Percentiles rank a stretch among this genome's conserved stretches.
Evolutionary conservation across 2,888 invertebrate genomes (phyloP).

Genomic region (Thymelicus lineola): DNA sequence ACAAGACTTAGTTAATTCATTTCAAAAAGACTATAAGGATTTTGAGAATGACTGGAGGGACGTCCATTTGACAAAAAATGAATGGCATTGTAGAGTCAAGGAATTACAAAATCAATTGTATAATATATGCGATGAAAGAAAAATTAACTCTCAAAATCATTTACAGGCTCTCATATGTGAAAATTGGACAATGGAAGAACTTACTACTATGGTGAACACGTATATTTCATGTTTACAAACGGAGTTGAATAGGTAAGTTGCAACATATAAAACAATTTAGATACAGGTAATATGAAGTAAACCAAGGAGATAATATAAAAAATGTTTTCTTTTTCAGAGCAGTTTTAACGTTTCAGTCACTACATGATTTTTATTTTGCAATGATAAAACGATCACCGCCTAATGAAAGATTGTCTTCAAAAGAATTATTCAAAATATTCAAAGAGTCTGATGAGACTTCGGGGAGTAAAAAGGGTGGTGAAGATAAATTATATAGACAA

Average conservation of each 20-base stretch:
- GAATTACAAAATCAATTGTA: slow-evolving; percentile 81
- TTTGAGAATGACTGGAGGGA: slow-evolving; percentile 85
- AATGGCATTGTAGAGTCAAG: slow-evolving; percentile 85
- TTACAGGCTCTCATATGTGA: slow-evolving; percentile 79
- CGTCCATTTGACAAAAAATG: slow-evolving; percentile 84
- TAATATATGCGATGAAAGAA: slow-evolving; percentile 84
- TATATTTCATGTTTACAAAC: slow-evolving; percentile 85
- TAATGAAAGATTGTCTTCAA: slow-evolving; percentile 64
- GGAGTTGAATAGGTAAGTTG: slow-evolving; percentile 83
- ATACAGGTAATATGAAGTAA: no score
- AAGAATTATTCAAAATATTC: slow-evolving; percentile 69
- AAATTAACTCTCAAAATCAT: slow-evolving; percentile 81
- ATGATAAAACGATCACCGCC: slow-evolving; percentile 71
- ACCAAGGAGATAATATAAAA: no score
- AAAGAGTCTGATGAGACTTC: slow-evolving; percentile 66
- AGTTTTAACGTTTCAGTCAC: slow-evolving; percentile 71
- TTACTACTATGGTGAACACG: slow-evolving; percentile 81
- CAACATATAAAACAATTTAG: not conserved
- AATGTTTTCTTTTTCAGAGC: slow-evolving; percentile 61
- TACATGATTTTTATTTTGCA: slow-evolving; percentile 75
- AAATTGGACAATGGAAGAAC: slow-evolving; percentile 85
- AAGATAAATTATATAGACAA: slow-evolving; percentile 71
- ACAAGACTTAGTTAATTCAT: slow-evolving; percentile 82
- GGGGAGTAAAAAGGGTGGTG: slow-evolving; percentile 64
- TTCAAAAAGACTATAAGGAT: slow-evolving; percentile 86